Evolutionary conservation across 2,113 vertebrate species (phyloP).

Genomic region (Psophia crepitans): DNA sequence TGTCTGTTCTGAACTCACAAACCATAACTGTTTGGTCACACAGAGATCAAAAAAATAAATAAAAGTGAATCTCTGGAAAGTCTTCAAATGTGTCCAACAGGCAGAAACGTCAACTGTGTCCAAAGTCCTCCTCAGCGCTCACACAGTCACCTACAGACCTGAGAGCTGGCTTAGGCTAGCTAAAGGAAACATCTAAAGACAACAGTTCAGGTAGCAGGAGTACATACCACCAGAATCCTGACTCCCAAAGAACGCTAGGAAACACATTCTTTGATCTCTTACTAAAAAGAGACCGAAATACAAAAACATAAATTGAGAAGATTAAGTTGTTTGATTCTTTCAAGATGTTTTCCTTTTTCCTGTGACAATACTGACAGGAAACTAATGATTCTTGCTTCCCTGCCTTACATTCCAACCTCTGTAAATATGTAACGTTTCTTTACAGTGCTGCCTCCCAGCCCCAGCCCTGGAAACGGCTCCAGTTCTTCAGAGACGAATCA

Average conservation of each 20-base stretch:
- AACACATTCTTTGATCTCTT: conserved; percentile 12
- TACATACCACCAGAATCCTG: background rate
- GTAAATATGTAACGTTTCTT: background rate
- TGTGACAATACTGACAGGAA: background rate
- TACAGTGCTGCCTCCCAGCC: background rate
- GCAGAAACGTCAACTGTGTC: background rate
- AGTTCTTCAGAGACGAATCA: background rate
- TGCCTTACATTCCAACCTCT: background rate
- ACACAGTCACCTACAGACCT: background rate
- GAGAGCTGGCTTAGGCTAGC: background rate
- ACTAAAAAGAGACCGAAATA: background rate
- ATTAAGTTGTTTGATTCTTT: background rate
- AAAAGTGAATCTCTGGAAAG: background rate
- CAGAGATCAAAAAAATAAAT: background rate
- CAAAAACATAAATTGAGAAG: background rate
- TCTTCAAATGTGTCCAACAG: background rate
- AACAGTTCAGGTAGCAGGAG: background rate
- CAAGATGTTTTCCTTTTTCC: background rate
- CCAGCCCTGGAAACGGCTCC: background rate
- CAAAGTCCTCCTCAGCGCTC: background rate
- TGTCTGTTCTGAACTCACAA: background rate
- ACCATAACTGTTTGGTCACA: background rate
- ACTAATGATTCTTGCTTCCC: background rate
- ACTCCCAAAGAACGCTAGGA: background rate
- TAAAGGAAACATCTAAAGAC: background rate